Evolutionary conservation across 2,113 vertebrate genomes (phyloP), one percentile per base, ranked within the genome.

Genomic region (Gymnogyps californianus): DNA sequence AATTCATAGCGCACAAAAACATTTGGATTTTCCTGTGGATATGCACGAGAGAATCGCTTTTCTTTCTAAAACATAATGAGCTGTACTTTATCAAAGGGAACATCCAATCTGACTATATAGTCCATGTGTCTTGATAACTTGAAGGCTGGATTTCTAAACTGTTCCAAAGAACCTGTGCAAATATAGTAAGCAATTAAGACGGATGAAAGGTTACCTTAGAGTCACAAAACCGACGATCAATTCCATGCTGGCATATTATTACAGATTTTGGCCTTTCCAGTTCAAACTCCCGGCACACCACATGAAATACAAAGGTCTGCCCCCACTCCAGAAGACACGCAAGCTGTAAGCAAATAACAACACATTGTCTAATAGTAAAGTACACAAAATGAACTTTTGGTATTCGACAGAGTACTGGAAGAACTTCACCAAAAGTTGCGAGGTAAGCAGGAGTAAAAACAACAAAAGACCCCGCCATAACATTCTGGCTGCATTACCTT

Each of bases 261-360:
- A 99, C 98, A 46, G 99, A 98, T 93, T 99, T 99, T 47, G 99
- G 99, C 94, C 99, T 99, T 93, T 99, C 99, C n/a, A 99, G 98
- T 96, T 99, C 99, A 96, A 99, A 99, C 87, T 99, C 99, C 44
- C 98, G 98, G 69, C 99, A 99, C 42, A 98, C 98, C 34, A 99
- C 99, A 8, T 99, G 99, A 96, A 99, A 99, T 61, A 99, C 94
- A 92, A 99, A 99, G 8, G 98, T 98, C 97, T 99, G 99, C 1
- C 98, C 99, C 99, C 99, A 99, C 25, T 99, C 99, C 85, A 99
- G 96, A 75, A 99, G 98, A 95, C 98, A 98, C 3, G 98, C 98
- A 83, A 99, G 96, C 99, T 99, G 95, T 6, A 96, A 94, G 93
- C 38, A 86, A 87, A 92, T 11, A 91, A 57, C 46, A 87, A 71